A percentile compares a stretch with the other conserved stretches of the same genome.
Conservation (phyloP, 2,888 invertebrate genomes). For the Ennomos fuscantarius region DNA sequence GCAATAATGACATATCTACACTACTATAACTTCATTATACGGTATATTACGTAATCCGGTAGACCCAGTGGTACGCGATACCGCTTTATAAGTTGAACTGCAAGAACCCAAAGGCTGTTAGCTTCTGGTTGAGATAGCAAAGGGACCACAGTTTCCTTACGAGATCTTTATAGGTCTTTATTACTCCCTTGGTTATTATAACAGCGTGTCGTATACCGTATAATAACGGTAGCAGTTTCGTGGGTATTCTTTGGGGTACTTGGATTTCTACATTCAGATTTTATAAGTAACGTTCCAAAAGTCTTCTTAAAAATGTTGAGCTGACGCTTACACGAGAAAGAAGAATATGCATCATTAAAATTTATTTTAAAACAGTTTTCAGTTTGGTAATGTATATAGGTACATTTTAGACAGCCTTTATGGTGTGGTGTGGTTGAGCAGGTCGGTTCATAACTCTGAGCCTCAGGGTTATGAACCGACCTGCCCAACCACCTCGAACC, state of each 20-base stretch:
- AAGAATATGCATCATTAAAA: no score
- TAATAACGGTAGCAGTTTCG: conserved; percentile 1
- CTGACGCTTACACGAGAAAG: no score
- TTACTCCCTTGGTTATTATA: conserved; percentile 25
- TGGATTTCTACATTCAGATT: not conserved
- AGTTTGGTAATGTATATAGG: no score
- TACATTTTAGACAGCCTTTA: no score
- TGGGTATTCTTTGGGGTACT: not conserved
- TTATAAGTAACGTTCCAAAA: no score
- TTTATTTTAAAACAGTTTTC: no score
- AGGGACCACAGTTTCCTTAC: conserved; percentile 25
- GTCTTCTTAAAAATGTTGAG: no score
- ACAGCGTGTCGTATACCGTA: conserved; percentile 1
- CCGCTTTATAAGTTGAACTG: conserved; percentile 21
- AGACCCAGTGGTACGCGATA: conserved; percentile 19
- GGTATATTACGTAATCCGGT: conserved; percentile 21
- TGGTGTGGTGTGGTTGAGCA: no score
- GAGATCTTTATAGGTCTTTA: conserved; percentile 26
- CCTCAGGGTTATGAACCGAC: no score
- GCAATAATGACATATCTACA: no score
- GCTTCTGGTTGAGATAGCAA: conserved; percentile 29
- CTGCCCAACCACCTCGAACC: no score
- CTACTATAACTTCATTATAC: not conserved
- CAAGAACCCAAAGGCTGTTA: conserved; percentile 25
- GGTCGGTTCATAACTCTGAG: no score